phyloP scores from a whole-genome alignment of 1,140 invertebrate genomes.

The Diabrotica undecimpunctata region DNA sequence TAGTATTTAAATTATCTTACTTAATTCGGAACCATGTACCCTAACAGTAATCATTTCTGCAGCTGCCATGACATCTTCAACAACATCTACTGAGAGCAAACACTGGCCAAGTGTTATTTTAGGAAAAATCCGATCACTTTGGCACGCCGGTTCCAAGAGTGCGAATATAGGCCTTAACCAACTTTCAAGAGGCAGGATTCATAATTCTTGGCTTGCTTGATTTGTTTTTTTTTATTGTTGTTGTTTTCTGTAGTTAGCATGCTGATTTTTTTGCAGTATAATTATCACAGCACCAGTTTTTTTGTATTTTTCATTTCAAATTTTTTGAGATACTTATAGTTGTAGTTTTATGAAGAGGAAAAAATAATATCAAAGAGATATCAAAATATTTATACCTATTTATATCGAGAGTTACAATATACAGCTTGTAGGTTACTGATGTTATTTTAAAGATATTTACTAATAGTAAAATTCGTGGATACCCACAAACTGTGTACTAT shows the following conservation, averaged over 20 bases:
- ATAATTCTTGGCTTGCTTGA: constrained; percentile 16
- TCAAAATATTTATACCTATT: no score
- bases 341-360: no score
- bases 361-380: no score
- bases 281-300: background rate
- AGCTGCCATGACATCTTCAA: constrained; percentile 48
- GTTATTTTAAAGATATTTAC: no score
- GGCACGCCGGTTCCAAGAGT: constrained; percentile 69
- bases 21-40: no score
- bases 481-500: no score
- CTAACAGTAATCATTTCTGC: constrained; percentile 1
- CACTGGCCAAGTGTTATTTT: constrained; percentile 74
- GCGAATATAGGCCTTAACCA: constrained; percentile 72
- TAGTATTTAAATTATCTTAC: no score
- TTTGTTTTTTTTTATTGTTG: constrained; percentile 13
- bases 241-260: constrained; percentile 23
- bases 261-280: constrained; percentile 16
- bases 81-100: constrained; percentile 56
- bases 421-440: no score
- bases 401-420: no score
- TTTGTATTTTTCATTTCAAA: background rate
- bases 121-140: constrained; percentile 81
- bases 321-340: background rate
- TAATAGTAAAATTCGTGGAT: no score
- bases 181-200: constrained; percentile 57